These are phyloP conservation scores for Cephus cinctus DNA, from an alignment of 1,140 invertebrate genomes.

Conservation along the genomic window DNA sequence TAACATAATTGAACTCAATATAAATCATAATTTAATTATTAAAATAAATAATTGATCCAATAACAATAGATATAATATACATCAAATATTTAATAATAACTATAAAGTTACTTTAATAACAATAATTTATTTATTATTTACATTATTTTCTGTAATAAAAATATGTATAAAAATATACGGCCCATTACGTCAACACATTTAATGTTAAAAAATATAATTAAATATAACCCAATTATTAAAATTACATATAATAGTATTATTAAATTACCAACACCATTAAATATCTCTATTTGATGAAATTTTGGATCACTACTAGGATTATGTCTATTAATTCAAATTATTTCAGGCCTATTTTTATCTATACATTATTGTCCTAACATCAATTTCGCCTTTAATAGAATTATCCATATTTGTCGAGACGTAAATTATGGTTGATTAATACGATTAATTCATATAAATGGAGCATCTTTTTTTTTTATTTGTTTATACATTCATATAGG, in stretches of 20 bases:
- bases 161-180: constrained; percentile 48
- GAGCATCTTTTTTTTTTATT: constrained; percentile 61
- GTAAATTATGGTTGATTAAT: constrained; percentile 60
- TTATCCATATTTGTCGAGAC: constrained; percentile 58
- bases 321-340: constrained; percentile 62
- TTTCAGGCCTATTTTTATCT: constrained; percentile 61
- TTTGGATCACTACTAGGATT: constrained; percentile 60
- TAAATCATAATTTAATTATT: neutral
- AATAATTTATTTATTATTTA: constrained; percentile 57
- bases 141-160: constrained; percentile 53
- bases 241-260: constrained; percentile 58
- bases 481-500: constrained; percentile 57
- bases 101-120: no score
- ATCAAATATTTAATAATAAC: constrained; percentile 27
- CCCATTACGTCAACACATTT: constrained; percentile 48
- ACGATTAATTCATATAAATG: constrained; percentile 58
- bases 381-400: constrained; percentile 59
- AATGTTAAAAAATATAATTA: constrained; percentile 54
- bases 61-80: constrained; percentile 7
- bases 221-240: constrained; percentile 48
- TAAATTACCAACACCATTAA: constrained; percentile 52
- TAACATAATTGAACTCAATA: neutral
- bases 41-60: constrained; percentile 14
- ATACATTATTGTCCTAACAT: constrained; percentile 62
- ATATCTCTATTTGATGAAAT: constrained; percentile 43